These are phyloP conservation scores for Monopterus albus DNA, from an alignment of 2,113 vertebrate species.

Conservation along the genomic window DNA sequence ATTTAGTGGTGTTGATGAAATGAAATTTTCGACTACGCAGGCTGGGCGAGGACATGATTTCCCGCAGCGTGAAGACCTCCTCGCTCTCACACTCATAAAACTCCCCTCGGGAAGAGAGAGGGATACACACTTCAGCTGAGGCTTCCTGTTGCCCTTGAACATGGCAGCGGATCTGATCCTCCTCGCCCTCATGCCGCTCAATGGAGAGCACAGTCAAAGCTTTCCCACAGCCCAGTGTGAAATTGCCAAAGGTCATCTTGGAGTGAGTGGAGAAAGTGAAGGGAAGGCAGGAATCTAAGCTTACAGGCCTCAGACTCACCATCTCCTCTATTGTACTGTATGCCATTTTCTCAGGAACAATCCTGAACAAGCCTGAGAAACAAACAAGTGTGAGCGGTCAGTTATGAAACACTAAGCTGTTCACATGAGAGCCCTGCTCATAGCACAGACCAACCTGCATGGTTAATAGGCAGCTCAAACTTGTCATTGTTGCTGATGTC, in stretches of 20 bases:
- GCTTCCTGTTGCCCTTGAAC: slow-evolving; percentile 39
- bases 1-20: slow-evolving; percentile 56
- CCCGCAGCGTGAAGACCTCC: slow-evolving; percentile 72
- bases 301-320: slow-evolving; percentile 58
- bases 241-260: slow-evolving; percentile 65
- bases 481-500: slow-evolving; percentile 72
- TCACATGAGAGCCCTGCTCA: background rate
- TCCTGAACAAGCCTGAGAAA: slow-evolving; percentile 83
- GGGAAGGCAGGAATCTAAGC: slow-evolving; percentile 60
- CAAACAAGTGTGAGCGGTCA: background rate
- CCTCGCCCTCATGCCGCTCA: slow-evolving; percentile 17
- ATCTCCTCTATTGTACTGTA: slow-evolving; percentile 79
- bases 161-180: slow-evolving; percentile 71
- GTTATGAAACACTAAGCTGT: background rate
- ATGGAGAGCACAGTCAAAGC: slow-evolving; percentile 72
- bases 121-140: slow-evolving; percentile 64
- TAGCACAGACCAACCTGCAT: slow-evolving; percentile 79
- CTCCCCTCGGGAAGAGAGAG: slow-evolving; percentile 69
- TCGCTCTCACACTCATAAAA: slow-evolving; percentile 69
- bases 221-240: slow-evolving; percentile 59
- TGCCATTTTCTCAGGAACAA: slow-evolving; percentile 61
- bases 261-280: slow-evolving; percentile 75
- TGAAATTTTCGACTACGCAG: slow-evolving; percentile 63
- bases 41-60: slow-evolving; percentile 76
- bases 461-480: slow-evolving; percentile 78